Conservation (phyloP, 2,113 vertebrate species). For the Syngnathus scovelli region DNA sequence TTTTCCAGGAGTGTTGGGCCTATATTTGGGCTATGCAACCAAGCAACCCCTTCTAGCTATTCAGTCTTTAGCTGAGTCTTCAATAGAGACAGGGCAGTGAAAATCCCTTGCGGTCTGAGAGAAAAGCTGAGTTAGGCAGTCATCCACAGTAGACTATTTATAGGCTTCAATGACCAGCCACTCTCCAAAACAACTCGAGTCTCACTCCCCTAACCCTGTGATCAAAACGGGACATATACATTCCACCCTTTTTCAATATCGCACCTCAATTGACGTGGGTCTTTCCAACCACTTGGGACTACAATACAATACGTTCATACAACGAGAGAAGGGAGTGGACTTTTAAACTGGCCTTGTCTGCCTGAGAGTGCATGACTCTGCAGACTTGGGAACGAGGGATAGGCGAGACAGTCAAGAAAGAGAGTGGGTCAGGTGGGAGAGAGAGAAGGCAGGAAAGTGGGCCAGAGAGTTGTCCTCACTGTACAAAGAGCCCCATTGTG, state of each 20-base stretch:
- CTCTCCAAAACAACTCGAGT: constrained; percentile 7
- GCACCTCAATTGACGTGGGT: constrained; percentile 12
- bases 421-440: constrained; percentile 20
- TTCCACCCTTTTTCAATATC: constrained; percentile 6
- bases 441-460: constrained; percentile 36
- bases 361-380: constrained; percentile 48
- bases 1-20: constrained; percentile 2
- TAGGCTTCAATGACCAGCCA: constrained; percentile 35
- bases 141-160: constrained; percentile 50
- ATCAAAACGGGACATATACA: constrained; percentile 5
- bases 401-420: constrained; percentile 26
- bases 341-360: constrained; percentile 31
- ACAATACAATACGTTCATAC: background rate
- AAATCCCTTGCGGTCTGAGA: constrained; percentile 50
- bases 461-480: constrained; percentile 36
- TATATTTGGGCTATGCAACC: constrained; percentile 39
- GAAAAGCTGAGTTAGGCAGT: constrained; percentile 49
- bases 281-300: constrained; percentile 6
- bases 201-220: background rate
- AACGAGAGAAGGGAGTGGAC: background rate
- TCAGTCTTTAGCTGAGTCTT: constrained; percentile 45
- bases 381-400: constrained; percentile 34
- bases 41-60: constrained; percentile 38
- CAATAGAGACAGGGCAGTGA: constrained; percentile 36
- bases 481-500: constrained; percentile 72